Base-by-base conservation (phyloP, 2,113 vertebrate genomes). In the Hippocampus mohnikei region DNA sequence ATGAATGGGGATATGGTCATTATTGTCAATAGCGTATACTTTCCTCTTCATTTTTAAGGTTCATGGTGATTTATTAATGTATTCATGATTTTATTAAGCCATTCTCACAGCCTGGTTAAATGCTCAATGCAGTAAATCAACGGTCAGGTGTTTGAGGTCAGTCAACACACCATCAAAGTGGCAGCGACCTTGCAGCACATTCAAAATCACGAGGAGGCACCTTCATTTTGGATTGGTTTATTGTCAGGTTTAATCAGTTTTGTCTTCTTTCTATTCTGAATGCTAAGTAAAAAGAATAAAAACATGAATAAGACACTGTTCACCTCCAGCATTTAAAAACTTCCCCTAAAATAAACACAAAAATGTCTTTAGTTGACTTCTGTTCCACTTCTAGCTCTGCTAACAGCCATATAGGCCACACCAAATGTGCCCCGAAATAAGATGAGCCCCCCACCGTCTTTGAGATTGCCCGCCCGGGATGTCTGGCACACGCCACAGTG, bases 361-460 rank as follows among this genome's bases (percentile, higher is more conserved):
- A 82, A 88, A 79, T 7, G 66, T 84, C 75, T 86, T 88, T 88
- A 86, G 81, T 88, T 87, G 88, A 92, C 85, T 92, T 87, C 84
- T 89, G 91, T 90, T 93, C 91, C 89, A 92, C 91, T 92, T 91
- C 87, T 82, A 83, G 84, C 81, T 87, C 72, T 82, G 81, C 74
- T 90, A 91, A 92, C 86, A 89, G 79, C 90, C 91, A 91, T 92
- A 79, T 90, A 92, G 91, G 91, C 90, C 92, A 91, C 92, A 90
- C 90, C 91, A 92, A 93, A 93, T 92, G 90, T 91, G 88, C 88
- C 90, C 91, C 91, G 89, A 91, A 91, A 92, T 93, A 92, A 93
- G 89, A 88, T 68, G 86, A 84, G 90, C 90, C 88, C 91, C 92
- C 92, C 90, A 91, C 92, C 83, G 92, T 90, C 91, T 89, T 85